Evolutionary conservation across 2,888 invertebrate species (phyloP).

Genomic region (Thymelicus sylvestris): DNA sequence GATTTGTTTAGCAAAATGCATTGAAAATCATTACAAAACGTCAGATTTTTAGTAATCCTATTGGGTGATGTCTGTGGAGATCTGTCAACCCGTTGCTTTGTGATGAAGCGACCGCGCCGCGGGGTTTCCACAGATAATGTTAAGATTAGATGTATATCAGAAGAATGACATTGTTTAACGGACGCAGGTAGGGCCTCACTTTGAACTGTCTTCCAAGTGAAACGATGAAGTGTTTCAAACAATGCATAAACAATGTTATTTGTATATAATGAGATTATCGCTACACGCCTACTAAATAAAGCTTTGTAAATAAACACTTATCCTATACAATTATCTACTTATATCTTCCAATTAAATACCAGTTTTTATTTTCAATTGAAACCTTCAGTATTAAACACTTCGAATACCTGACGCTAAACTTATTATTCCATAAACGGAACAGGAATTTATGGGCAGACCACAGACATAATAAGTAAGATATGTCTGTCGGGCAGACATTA

Average conservation of each 20-base stretch:
- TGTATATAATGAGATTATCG: constrained; percentile 73
- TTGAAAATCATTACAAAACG: constrained; percentile 57
- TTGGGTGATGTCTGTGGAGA: constrained; percentile 72
- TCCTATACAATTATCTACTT: constrained; percentile 22
- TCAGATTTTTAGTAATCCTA: constrained; percentile 75
- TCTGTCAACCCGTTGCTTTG: constrained; percentile 85
- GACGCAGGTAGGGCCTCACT: constrained; percentile 67
- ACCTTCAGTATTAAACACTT: constrained; percentile 32
- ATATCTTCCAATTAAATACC: constrained; percentile 35
- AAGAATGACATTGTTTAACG: constrained; percentile 77
- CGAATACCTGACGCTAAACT: constrained; percentile 12
- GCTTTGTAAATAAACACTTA: constrained; percentile 41
- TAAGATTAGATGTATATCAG: constrained; percentile 81
- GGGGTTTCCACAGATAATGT: constrained; percentile 74
- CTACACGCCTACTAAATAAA: constrained; percentile 51
- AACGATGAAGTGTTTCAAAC: constrained; percentile 70
- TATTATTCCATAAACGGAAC: constrained; percentile 30
- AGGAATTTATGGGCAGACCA: constrained; percentile 25
- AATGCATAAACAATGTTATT: constrained; percentile 81
- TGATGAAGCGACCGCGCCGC: constrained; percentile 73
- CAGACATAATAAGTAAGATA: constrained; percentile 10
- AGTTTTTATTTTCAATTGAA: constrained; percentile 56
- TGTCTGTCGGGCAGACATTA: constrained; percentile 1
- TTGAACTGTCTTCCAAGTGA: constrained; percentile 47
- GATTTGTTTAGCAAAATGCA: constrained; percentile 57